Evolutionary conservation across 2,797 vertebrate genomes (phyloP).

Genomic region (Sternotherus odoratus): DNA sequence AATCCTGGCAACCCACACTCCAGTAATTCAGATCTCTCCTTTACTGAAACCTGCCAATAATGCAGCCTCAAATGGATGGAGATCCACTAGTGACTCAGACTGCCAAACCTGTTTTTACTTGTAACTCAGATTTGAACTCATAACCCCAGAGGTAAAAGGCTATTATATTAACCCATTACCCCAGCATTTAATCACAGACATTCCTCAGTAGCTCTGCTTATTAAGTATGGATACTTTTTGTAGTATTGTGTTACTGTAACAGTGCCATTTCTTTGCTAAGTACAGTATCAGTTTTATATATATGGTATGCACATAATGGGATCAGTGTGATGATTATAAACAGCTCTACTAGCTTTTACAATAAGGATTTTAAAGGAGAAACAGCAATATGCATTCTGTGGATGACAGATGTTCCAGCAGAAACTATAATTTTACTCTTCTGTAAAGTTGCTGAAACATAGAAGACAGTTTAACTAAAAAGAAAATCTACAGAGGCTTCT

Average conservation of each 20-base stretch:
- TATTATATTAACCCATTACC: background rate
- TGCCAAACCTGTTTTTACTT: constrained; percentile 14
- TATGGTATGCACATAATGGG: background rate
- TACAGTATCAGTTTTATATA: background rate
- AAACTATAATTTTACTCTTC: constrained; percentile 25
- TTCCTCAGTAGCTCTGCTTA: background rate
- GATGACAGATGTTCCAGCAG: constrained; percentile 21
- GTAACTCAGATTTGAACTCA: constrained; percentile 19
- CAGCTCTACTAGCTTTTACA: background rate
- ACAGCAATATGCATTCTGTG: background rate
- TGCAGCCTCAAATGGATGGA: background rate
- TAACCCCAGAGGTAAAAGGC: background rate
- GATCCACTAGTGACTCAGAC: background rate
- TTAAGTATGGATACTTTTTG: background rate
- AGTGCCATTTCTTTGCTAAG: background rate
- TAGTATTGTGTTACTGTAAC: background rate
- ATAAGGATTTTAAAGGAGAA: constrained; percentile 11
- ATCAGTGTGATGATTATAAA: background rate
- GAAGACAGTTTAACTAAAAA: constrained; percentile 72
- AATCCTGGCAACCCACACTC: background rate
- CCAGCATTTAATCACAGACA: background rate
- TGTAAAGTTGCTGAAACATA: constrained; percentile 55
- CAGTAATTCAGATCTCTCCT: background rate
- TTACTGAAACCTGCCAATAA: background rate
- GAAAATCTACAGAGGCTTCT: constrained; percentile 48